Conservation (phyloP, 2,888 invertebrate genomes). For the Drosophila macrospina region DNA sequence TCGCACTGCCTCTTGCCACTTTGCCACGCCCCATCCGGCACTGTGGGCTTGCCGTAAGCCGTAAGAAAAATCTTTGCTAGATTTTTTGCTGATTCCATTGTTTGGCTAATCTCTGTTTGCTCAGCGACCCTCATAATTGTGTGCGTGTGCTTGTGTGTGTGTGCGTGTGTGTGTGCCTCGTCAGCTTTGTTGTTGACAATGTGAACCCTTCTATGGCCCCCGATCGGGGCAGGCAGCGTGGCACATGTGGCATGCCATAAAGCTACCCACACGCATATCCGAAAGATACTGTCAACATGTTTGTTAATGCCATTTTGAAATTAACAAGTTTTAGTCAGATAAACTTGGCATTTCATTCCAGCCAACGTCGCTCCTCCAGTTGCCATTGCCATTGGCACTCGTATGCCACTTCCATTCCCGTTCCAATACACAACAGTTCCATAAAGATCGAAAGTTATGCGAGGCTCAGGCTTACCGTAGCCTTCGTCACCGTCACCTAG, state of each 20-base stretch:
- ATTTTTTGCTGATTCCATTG: slow-evolving; percentile 79
- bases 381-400: background rate
- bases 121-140: slow-evolving; percentile 52
- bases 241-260: slow-evolving; percentile 27
- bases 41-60: background rate
- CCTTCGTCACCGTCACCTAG: background rate
- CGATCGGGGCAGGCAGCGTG: slow-evolving; percentile 11
- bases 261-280: slow-evolving; percentile 46
- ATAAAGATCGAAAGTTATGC: slow-evolving; percentile 63
- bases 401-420: slow-evolving; percentile 16
- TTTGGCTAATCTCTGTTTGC: slow-evolving; percentile 75
- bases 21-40: slow-evolving; percentile 30
- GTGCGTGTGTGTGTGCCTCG: slow-evolving; percentile 42
- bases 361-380: slow-evolving; percentile 22
- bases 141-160: too few relatives aligned
- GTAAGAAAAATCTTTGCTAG: slow-evolving; percentile 27
- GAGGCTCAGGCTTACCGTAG: slow-evolving; percentile 8
- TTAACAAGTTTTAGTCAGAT: slow-evolving; percentile 80
- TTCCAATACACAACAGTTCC: slow-evolving; percentile 19
- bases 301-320: slow-evolving; percentile 76
- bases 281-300: slow-evolving; percentile 78
- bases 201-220: slow-evolving; percentile 39
- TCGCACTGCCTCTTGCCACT: slow-evolving; percentile 4
- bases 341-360: slow-evolving; percentile 81
- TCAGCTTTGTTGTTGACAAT: slow-evolving; percentile 53